Conservation (phyloP, 2,113 vertebrate species). For the Gambusia affinis region DNA sequence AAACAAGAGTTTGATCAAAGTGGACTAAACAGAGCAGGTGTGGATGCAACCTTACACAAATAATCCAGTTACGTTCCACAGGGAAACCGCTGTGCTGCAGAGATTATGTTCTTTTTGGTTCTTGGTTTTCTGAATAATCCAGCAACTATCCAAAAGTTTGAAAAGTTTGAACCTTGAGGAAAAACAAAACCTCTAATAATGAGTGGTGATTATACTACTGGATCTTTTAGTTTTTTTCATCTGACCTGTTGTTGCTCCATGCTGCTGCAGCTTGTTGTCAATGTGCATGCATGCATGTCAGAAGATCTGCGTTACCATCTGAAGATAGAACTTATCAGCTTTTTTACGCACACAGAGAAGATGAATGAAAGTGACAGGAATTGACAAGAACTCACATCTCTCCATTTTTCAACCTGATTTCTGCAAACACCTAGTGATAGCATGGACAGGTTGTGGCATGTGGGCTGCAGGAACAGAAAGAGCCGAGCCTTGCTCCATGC, state of each 20-base stretch:
- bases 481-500: neutral
- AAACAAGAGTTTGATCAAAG: too few species aligned
- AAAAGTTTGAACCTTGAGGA: too few species aligned
- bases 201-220: too few species aligned
- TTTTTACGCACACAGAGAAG: neutral
- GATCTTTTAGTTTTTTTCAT: too few species aligned
- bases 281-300: too few species aligned
- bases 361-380: slow-evolving; percentile 44
- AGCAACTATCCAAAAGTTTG: neutral
- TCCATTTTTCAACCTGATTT: neutral
- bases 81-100: too few species aligned
- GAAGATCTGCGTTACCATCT: neutral
- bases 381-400: slow-evolving; percentile 55
- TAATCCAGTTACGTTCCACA: too few species aligned
- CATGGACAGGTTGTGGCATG: slow-evolving; percentile 43
- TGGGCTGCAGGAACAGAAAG: neutral
- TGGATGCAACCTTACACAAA: too few species aligned
- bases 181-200: too few species aligned
- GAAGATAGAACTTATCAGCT: neutral
- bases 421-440: slow-evolving; percentile 24
- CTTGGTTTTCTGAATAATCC: too few species aligned
- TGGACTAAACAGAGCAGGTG: too few species aligned
- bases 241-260: neutral
- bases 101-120: too few species aligned
- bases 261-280: neutral